phyloP scores from a whole-genome alignment of 2,888 invertebrate species.

The Tethea ocularis region DNA sequence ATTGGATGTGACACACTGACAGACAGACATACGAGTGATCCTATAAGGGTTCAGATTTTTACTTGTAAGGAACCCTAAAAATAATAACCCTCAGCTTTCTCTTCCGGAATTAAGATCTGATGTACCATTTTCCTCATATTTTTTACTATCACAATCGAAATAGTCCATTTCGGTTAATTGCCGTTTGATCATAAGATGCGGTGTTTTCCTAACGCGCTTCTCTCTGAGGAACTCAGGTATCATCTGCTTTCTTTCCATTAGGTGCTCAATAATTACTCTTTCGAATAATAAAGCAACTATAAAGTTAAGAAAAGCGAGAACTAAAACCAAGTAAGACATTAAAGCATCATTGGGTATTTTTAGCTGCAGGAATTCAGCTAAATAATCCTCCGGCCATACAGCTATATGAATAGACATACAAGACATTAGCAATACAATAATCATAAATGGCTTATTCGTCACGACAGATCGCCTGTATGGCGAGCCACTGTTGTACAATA shows the following conservation, averaged over 20 bases:
- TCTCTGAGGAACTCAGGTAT: slow-evolving; percentile 71
- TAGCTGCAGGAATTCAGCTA: slow-evolving; percentile 86
- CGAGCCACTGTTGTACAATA: slow-evolving; percentile 94
- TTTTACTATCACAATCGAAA: slow-evolving; percentile 59
- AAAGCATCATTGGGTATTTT: slow-evolving; percentile 85
- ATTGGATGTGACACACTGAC: too few relatives aligned
- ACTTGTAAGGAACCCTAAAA: too few relatives aligned
- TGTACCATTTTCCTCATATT: slow-evolving; percentile 44
- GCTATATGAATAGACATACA: slow-evolving; percentile 87
- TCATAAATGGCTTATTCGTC: slow-evolving; percentile 90
- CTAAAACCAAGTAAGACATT: slow-evolving; percentile 84
- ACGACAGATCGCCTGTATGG: slow-evolving; percentile 94
- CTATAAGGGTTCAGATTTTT: too few relatives aligned
- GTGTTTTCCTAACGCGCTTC: slow-evolving; percentile 64
- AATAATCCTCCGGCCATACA: slow-evolving; percentile 85
- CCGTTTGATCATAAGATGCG: slow-evolving; percentile 64
- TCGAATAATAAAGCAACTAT: slow-evolving; percentile 70
- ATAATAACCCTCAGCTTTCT: too few relatives aligned
- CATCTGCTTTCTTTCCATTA: slow-evolving; percentile 67
- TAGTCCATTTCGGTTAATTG: slow-evolving; percentile 70
- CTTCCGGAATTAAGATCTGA: not conserved
- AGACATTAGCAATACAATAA: slow-evolving; percentile 87
- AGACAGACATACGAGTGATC: too few relatives aligned
- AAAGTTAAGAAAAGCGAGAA: slow-evolving; percentile 71
- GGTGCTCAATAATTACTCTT: slow-evolving; percentile 65